A percentile compares a stretch with the other conserved stretches of the same genome.
phyloP scores from a whole-genome alignment of 2,113 vertebrate species.

The Opisthocomus hoazin region DNA sequence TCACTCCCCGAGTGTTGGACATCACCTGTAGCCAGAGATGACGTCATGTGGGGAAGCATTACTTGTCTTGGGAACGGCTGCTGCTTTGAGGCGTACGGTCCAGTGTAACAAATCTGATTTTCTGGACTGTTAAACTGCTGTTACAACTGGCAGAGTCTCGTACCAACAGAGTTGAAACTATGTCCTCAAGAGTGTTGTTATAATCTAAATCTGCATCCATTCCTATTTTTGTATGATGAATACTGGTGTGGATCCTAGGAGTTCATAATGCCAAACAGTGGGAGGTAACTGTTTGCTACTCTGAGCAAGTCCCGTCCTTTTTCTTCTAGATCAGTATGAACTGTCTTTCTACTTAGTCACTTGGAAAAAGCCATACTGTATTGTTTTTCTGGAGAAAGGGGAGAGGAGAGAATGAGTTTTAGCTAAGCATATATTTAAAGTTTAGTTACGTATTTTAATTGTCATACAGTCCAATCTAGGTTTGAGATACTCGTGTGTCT shows the following conservation, averaged over 20 bases:
- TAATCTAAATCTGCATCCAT: neutral
- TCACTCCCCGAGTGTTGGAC: neutral
- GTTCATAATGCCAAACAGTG: neutral
- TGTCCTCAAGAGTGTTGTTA: neutral
- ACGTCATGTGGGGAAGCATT: neutral
- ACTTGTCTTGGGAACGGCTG: neutral
- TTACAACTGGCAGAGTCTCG: neutral
- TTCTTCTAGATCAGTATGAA: neutral
- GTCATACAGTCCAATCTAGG: neutral
- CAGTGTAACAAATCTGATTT: neutral
- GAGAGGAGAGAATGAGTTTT: neutral
- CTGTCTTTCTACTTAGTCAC: neutral
- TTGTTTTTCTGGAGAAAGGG: neutral
- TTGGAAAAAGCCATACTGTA: neutral
- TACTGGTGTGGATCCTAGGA: neutral
- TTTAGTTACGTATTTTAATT: neutral
- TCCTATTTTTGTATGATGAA: neutral
- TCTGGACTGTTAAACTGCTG: neutral
- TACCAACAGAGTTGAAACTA: neutral
- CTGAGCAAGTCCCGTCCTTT: neutral
- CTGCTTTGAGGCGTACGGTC: neutral
- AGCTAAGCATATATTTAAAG: neutral
- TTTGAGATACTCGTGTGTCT: neutral
- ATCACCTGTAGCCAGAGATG: neutral
- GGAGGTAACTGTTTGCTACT: neutral